phyloP scores from a whole-genome alignment of 1,140 invertebrate species.

The Drosophila rufa region DNA sequence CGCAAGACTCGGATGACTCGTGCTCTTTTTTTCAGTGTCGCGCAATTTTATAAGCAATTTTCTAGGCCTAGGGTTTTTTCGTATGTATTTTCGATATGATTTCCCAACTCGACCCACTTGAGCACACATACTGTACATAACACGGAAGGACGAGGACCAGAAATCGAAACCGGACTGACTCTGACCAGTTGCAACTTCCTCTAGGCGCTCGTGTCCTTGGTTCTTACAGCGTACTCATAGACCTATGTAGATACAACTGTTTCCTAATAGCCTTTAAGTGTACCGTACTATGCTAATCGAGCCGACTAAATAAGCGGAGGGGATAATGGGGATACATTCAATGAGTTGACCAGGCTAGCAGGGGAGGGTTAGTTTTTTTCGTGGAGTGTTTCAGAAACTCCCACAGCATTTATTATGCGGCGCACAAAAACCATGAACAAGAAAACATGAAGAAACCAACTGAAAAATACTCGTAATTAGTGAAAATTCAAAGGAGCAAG shows the following conservation, averaged over 20 bases:
- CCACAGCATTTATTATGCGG: slow-evolving; percentile 84
- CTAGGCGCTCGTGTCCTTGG: slow-evolving; percentile 47
- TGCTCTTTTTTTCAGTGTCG: slow-evolving; percentile 40
- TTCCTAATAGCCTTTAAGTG: slow-evolving; percentile 79
- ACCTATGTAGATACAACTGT: slow-evolving; percentile 83
- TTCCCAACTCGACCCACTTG: slow-evolving; percentile 35
- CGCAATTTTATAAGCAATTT: slow-evolving; percentile 82
- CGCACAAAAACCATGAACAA: slow-evolving; percentile 67
- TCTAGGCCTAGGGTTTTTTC: slow-evolving; percentile 73
- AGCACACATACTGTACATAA: slow-evolving; percentile 64
- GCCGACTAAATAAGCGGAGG: slow-evolving; percentile 46
- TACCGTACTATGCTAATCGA: slow-evolving; percentile 70
- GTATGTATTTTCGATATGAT: slow-evolving; percentile 65
- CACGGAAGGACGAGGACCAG: slow-evolving; percentile 21
- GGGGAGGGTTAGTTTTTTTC: slow-evolving; percentile 32
- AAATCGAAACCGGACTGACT: slow-evolving; percentile 19
- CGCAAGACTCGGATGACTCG: slow-evolving; percentile 37
- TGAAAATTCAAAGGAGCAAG: slow-evolving; percentile 21
- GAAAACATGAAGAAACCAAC: slow-evolving; percentile 10
- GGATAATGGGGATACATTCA: background rate
- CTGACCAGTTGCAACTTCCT: slow-evolving; percentile 48
- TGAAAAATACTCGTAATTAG: slow-evolving; percentile 28
- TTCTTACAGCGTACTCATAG: slow-evolving; percentile 69
- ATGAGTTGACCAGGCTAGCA: slow-evolving; percentile 2
- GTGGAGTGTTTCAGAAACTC: slow-evolving; percentile 45